These are phyloP conservation scores for Melanotaenia pygmaea DNA, from an alignment of 2,797 vertebrate genomes.

Conservation along the genomic window DNA sequence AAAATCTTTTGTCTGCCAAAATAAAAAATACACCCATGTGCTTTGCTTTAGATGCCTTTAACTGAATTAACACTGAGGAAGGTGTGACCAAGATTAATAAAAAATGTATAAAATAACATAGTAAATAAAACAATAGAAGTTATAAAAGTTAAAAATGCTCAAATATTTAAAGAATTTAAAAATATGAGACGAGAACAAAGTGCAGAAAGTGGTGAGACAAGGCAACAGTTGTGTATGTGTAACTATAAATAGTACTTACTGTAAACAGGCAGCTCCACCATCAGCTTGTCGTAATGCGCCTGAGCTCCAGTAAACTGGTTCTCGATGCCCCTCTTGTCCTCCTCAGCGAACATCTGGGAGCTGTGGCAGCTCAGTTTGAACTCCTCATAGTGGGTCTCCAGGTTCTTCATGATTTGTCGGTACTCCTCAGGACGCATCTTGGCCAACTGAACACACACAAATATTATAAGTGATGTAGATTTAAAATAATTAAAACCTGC, in stretches of 20 bases:
- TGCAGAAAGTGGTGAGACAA: background rate
- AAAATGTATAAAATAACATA: background rate
- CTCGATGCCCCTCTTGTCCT: slow-evolving; percentile 90
- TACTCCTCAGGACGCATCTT: slow-evolving; percentile 94
- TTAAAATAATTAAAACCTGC: background rate
- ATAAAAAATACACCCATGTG: no score
- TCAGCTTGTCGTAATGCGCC: slow-evolving; percentile 87
- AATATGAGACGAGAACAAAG: background rate
- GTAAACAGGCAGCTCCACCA: slow-evolving; percentile 86
- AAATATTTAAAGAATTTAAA: background rate
- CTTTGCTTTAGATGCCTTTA: no score
- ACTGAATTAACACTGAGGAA: no score
- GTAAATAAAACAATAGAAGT: background rate
- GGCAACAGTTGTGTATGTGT: background rate
- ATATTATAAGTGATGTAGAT: background rate
- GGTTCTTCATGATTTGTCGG: slow-evolving; percentile 85
- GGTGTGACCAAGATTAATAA: no score
- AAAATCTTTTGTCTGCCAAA: no score
- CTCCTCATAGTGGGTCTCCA: slow-evolving; percentile 93
- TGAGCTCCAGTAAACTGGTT: slow-evolving; percentile 88
- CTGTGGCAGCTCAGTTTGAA: slow-evolving; percentile 86
- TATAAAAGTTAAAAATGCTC: background rate
- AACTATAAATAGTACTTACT: slow-evolving; percentile 62
- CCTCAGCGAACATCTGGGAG: slow-evolving; percentile 92
- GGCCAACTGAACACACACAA: slow-evolving; percentile 83